phyloP scores from a whole-genome alignment of 2,113 vertebrate species.

The Rhadina sibilatrix region DNA sequence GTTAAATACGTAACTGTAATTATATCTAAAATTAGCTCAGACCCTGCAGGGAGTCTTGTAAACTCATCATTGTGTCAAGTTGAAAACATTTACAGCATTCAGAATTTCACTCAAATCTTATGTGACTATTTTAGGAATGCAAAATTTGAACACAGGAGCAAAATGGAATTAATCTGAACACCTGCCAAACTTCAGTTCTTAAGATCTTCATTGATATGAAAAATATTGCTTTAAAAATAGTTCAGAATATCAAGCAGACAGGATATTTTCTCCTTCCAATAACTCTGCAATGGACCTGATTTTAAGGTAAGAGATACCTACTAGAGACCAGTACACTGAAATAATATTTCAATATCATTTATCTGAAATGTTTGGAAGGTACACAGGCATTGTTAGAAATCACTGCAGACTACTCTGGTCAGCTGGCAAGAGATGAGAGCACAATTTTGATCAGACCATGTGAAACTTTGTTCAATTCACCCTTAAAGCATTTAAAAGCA shows the following conservation, averaged over 20 bases:
- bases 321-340: not conserved
- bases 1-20: not conserved
- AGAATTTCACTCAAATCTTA: not conserved
- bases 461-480: not conserved
- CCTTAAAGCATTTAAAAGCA: not conserved
- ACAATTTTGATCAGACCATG: not conserved
- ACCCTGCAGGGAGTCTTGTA: not conserved
- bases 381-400: not conserved
- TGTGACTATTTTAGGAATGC: not conserved
- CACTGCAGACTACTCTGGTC: not conserved
- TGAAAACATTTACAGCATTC: not conserved
- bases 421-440: not conserved
- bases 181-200: not conserved
- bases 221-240: not conserved
- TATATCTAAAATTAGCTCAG: slow-evolving; percentile 10
- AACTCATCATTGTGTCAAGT: not conserved
- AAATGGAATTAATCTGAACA: not conserved
- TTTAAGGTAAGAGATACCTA: not conserved
- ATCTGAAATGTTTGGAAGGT: not conserved
- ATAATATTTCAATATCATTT: not conserved
- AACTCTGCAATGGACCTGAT: not conserved
- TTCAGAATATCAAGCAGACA: not conserved
- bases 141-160: not conserved
- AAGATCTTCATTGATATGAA: not conserved
- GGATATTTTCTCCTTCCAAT: not conserved